Conservation (phyloP, 2,797 vertebrate genomes). For the Chiroxiphia lanceolata region DNA sequence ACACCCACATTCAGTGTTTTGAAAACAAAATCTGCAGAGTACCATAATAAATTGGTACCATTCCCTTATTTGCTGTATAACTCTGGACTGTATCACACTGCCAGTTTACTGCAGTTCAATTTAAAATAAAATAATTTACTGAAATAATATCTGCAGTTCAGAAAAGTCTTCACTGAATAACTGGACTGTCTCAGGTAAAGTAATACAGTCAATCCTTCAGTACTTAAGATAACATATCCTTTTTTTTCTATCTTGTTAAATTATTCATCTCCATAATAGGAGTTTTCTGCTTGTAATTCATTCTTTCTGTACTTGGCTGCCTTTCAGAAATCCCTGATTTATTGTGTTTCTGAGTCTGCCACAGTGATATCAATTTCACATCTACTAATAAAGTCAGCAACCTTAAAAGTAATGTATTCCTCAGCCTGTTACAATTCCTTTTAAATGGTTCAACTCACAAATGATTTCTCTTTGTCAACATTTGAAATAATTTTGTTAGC, state of each 20-base stretch:
- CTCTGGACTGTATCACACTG: neutral
- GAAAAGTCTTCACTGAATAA: neutral
- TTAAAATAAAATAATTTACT: neutral
- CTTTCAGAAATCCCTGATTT: neutral
- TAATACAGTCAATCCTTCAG: conserved; percentile 20
- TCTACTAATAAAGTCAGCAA: neutral
- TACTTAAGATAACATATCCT: neutral
- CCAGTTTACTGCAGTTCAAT: neutral
- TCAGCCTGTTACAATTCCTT: neutral
- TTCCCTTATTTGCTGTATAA: neutral
- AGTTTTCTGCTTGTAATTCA: conserved; percentile 21
- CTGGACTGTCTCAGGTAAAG: conserved; percentile 2
- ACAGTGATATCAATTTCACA: neutral
- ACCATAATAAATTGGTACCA: neutral
- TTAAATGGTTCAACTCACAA: neutral
- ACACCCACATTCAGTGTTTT: neutral
- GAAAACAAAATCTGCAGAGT: neutral
- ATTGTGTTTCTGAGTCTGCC: neutral
- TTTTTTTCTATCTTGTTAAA: conserved; percentile 7
- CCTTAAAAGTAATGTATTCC: neutral
- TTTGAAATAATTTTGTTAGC: neutral
- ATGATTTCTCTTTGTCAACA: neutral
- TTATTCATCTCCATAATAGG: conserved; percentile 46
- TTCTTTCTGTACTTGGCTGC: neutral
- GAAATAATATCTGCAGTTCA: neutral